A percentile compares a stretch with the other conserved stretches of the same genome.
phyloP scores from a whole-genome alignment of 2,797 vertebrate genomes.

The Schizopygopsis malacanthus region DNA sequence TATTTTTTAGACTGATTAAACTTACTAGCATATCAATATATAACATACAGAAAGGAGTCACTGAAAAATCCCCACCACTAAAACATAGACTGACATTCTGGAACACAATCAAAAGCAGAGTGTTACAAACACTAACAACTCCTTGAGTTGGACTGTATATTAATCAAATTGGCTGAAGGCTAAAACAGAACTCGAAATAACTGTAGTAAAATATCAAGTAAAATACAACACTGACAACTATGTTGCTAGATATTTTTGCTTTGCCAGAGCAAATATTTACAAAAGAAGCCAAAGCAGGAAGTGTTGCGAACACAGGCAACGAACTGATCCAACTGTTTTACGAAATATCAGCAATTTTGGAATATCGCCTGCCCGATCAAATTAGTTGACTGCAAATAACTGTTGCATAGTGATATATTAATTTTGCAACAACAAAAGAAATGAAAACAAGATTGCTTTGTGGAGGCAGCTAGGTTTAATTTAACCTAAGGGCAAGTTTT shows the following conservation, averaged over 20 bases:
- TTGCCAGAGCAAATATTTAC: constrained; percentile 17
- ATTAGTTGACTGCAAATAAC: background rate
- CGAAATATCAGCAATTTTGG: background rate
- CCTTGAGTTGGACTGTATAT: background rate
- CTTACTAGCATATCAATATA: background rate
- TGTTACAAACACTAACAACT: background rate
- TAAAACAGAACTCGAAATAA: background rate
- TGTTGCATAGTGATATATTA: background rate
- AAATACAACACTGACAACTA: constrained; percentile 2
- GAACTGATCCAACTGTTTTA: background rate
- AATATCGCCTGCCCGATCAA: background rate
- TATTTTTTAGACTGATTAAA: background rate
- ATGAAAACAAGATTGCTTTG: background rate
- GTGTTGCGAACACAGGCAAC: background rate
- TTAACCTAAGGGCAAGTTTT: background rate
- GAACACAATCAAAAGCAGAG: background rate
- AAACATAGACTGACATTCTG: background rate
- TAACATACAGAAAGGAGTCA: background rate
- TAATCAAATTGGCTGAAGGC: too few relatives aligned
- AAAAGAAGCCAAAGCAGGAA: constrained; percentile 18
- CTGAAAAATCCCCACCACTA: background rate
- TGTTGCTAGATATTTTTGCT: background rate
- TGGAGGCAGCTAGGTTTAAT: background rate
- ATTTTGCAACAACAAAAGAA: background rate
- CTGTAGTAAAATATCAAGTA: constrained; percentile 15